Conservation (phyloP, 2,888 invertebrate species). For the Hydriomena furcata region DNA sequence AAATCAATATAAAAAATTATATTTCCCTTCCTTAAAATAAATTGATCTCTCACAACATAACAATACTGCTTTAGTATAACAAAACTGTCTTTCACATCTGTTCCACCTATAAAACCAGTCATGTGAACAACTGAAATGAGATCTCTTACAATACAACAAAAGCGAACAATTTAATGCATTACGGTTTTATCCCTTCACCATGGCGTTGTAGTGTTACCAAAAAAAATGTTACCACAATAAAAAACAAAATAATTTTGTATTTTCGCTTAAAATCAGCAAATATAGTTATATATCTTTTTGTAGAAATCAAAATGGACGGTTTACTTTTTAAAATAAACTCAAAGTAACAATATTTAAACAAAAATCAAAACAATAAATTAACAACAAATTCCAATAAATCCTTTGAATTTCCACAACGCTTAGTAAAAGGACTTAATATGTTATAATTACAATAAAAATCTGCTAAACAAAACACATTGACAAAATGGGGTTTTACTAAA, state of each 20-base stretch:
- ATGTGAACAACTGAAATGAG: constrained; percentile 57
- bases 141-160: constrained; percentile 31
- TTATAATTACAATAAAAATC: no score
- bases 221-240: no score
- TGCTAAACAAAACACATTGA: constrained; percentile 9
- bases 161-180: constrained; percentile 26
- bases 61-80: constrained; percentile 65
- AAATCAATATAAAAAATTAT: constrained; percentile 46
- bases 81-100: constrained; percentile 70
- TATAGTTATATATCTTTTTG: no score
- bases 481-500: not conserved
- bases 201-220: not conserved
- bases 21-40: constrained; percentile 47
- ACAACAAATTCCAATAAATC: no score
- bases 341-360: not conserved
- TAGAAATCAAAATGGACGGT: no score
- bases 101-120: constrained; percentile 81
- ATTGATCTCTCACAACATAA: constrained; percentile 56
- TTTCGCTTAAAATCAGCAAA: no score
- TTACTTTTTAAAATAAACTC: no score
- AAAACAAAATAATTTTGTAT: not conserved
- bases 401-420: constrained; percentile 6
- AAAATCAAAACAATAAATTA: no score
- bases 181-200: not conserved
- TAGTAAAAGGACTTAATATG: constrained; percentile 10